phyloP scores from a whole-genome alignment of 2,113 vertebrate species.

The Leiothrix lutea region DNA sequence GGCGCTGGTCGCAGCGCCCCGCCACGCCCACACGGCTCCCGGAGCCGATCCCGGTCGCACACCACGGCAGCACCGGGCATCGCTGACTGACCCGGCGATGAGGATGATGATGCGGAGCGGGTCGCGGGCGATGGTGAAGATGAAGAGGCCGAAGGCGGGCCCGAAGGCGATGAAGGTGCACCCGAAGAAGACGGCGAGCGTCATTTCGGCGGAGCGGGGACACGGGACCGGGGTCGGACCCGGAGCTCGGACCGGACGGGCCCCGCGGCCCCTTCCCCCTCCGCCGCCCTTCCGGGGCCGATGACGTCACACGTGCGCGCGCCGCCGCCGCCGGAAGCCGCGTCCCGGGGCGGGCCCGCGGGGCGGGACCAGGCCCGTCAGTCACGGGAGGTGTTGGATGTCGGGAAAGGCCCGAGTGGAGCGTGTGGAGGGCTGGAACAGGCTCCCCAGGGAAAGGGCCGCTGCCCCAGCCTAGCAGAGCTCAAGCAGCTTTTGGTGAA shows the following conservation, averaged over 20 bases:
- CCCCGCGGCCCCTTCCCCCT: background rate
- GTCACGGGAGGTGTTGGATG: rapidly evolving
- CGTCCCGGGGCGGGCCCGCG: background rate
- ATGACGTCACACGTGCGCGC: background rate
- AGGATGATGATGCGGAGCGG: constrained; percentile 73
- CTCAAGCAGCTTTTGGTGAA: rapidly evolving
- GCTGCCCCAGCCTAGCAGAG: rapidly evolving
- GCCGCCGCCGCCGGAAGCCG: background rate
- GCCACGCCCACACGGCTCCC: background rate
- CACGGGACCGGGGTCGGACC: background rate
- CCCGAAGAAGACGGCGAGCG: constrained; percentile 67
- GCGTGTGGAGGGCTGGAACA: rapidly evolving
- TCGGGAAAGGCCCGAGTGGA: rapidly evolving
- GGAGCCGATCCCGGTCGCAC: background rate
- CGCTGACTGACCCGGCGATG: constrained; percentile 64
- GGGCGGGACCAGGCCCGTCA: background rate
- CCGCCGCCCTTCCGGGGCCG: background rate
- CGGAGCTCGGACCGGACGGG: background rate
- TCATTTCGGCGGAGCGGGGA: constrained; percentile 38
- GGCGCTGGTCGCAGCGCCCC: background rate
- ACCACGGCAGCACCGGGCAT: background rate
- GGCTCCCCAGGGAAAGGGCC: rapidly evolving
- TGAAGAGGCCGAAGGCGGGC: constrained; percentile 67
- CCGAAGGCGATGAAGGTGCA: constrained; percentile 71
- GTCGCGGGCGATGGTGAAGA: constrained; percentile 67